Evolutionary conservation across 2,113 vertebrate species (phyloP), one percentile per base, ranked within the genome.

Genomic region (Chloropsis hardwickii): DNA sequence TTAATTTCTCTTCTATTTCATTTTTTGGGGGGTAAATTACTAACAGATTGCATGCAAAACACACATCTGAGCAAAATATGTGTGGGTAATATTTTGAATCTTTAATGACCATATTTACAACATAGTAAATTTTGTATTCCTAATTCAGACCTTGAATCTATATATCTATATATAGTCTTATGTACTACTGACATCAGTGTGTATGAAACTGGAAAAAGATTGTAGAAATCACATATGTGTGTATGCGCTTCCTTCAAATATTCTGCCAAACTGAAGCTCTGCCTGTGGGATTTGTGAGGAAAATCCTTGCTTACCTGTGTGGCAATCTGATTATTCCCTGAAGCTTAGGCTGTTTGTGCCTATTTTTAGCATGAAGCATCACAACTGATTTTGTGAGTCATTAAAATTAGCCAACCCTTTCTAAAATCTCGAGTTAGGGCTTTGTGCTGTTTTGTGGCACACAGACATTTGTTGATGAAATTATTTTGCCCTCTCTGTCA

Each of bases 301-400:
- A 85, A 86, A 78, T 94, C 72, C 60, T 87, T 92, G 27, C 83
- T 92, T 95, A 96, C 86, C 93, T 91, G 27, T 56, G 39, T 66
- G 54, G 17, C 28, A 56, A 69, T 94, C 85, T 92, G 74, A 80
- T 74, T 85, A 76, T 94, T 90, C 86, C 71, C 74, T 57, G 88
- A 93, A 96, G 83, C 48, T 81, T 83, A 91, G 61, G 87, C 95
- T 95, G 69, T 57, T 97, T 88, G 67, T 81, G n/a, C 35, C 81
- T 96, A 37, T 95, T 91, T 97, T 96, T 93, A 94, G 74, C 82
- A 31, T 71, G 71, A 92, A 81, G 51, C 86, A 81, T 85, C 70
- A 79, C 71, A 90, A 85, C 65, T 86, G 65, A 58, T 95, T 91
- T 91, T 92, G 54, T 67, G 51, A 67, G n/a, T 88, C 48, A 44